Base-by-base conservation (phyloP, 2,797 vertebrate genomes). In the Octomys mimax region DNA sequence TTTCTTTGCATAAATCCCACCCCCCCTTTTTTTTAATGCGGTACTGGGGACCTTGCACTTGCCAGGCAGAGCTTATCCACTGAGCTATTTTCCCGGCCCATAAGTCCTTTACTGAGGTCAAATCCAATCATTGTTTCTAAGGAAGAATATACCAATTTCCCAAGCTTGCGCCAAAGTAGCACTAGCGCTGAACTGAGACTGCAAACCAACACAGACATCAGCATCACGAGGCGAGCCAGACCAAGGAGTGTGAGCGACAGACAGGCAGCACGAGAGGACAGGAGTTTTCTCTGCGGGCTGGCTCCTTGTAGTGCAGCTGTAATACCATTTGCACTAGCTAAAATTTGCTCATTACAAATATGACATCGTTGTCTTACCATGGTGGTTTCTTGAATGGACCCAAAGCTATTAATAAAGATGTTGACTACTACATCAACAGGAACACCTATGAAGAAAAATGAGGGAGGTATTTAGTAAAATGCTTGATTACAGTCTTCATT, bases 381-480 rank as follows among this genome's bases (percentile, higher is more conserved):
- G 31, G 99, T 99, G 57, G 99, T 99, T 98, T 99, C 99, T 97
- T 99, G 99, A 98, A 99, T 99, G 49, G 99, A 99, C 78, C 99
- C 99, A 98, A 99, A 99, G 97, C 99, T 99, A 99, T 99, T 99
- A 98, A 99, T 99, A 98, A 99, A 99, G 98, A 99, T 99, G 97
- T 99, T 99, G 96, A 99, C 99, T 96, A 99, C 99, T 96, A 99
- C 99, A 97, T 99, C 99, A 13, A 99, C 99, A 84, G 99, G 99
- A 97, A 99, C 99, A 82, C 99, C 99, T 99, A 98, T 5, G 95
- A 96, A 95, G 88, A 94, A 94, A 97, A 54, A 85, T 39, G 70
- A 92, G 95, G 21, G n/a, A 66, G 78, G 64, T 31, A 73, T 61
- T 92, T 81, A 92, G 46, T 88, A 86, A 93, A 71, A 87, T 62